Evolutionary conservation across 2,888 invertebrate genomes (phyloP), one percentile per base, ranked within the genome.

Genomic region (Dorcus parallelipipedus): DNA sequence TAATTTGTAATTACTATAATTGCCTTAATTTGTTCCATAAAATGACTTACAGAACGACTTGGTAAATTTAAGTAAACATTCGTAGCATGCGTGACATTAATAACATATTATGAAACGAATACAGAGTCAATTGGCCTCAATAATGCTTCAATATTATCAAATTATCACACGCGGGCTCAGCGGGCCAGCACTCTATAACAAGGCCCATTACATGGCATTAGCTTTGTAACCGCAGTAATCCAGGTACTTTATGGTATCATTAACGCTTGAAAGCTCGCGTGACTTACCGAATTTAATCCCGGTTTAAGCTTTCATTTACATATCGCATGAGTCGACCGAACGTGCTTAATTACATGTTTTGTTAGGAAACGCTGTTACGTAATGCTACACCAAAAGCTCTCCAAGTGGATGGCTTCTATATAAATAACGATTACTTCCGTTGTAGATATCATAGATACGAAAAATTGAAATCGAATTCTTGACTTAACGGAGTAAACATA

Each of bases 201-300:
- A 69, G 69, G 61, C 66, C 71, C 71, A 73, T 74, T 73, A 75
- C 72, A 73, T 60, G 73, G 73, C 70, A 72, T 74, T 74, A 72
- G 71, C 72, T 73, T 74, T 73, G 73, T 73, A 73, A 72, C 71
- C 72, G 67, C 69, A 69, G 65, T 74, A 75, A 75, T 74, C 74
- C 73, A 73, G 74, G 73, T 75, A 73, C 67, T 76, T 76, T 74
- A 76, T 69, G 71, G 68, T 70, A 66, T 69, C 72, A 70, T 74
- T 74, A 73, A 74, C 69, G 73, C 72, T 71, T 69, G 70, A 68
- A 69, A 69, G 71, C 68, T 75, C 68, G 72, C 74, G 73, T 74
- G 75, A 73, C 75, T 73, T 74, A 72, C 72, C 73, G 70, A 74
- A 74, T 73, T 74, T 73, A 71, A 72, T 70, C 69, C 67, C 63